Evolutionary conservation across 2,797 vertebrate species (phyloP).

Genomic region (Hyperoplus lanceolatus): DNA sequence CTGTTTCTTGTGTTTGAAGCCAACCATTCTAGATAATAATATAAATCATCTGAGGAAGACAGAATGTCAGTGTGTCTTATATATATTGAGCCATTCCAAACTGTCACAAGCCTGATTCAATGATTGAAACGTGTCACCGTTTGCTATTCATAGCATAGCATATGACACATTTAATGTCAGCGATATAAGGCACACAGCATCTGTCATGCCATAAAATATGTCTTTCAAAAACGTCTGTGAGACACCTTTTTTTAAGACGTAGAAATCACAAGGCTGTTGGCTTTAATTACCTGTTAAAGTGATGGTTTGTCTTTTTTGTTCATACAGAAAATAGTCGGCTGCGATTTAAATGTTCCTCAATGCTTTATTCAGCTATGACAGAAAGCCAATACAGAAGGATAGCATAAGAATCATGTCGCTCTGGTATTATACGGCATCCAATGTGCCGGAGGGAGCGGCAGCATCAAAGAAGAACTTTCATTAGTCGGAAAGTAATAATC

Average conservation of each 20-base stretch:
- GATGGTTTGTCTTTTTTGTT: not conserved
- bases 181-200: not conserved
- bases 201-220: slow-evolving; percentile 1
- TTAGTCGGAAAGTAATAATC: slow-evolving; percentile 14
- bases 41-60: not conserved
- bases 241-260: not conserved
- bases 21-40: not conserved
- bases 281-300: slow-evolving; percentile 12
- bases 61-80: slow-evolving; percentile 1
- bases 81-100: slow-evolving; percentile 2
- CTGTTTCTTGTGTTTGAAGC: not conserved
- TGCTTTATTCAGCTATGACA: slow-evolving; percentile 20
- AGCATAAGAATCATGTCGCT: not conserved
- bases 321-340: slow-evolving; percentile 6
- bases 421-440: slow-evolving; percentile 7
- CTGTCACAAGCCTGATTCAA: not conserved
- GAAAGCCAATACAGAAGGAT: not conserved
- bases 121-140: slow-evolving; percentile 3
- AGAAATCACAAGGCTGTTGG: not conserved
- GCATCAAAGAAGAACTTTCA: not conserved
- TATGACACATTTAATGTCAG: slow-evolving; percentile 16
- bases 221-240: slow-evolving; percentile 1
- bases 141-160: slow-evolving; percentile 7
- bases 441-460: not conserved
- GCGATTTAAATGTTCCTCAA: not conserved